phyloP scores from a whole-genome alignment of 2,888 invertebrate genomes.

The Scaptomyza reducta region DNA sequence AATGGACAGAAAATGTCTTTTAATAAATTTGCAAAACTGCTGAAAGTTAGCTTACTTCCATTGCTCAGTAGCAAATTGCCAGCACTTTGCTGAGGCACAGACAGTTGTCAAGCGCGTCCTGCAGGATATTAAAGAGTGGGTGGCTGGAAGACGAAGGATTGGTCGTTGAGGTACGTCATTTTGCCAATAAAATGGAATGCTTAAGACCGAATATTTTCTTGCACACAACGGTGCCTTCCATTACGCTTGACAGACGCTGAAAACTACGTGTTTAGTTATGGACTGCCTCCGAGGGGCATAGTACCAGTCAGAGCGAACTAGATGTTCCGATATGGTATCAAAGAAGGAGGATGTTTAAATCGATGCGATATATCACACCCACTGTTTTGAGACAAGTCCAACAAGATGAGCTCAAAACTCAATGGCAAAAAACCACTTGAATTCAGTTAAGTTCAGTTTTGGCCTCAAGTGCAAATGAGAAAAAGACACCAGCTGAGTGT shows the following conservation, averaged over 20 bases:
- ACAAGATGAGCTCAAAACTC: conserved; percentile 8
- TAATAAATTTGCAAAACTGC: conserved; percentile 22
- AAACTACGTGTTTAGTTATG: conserved; percentile 62
- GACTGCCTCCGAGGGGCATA: conserved; percentile 13
- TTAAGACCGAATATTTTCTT: conserved; percentile 28
- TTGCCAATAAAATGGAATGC: conserved; percentile 53
- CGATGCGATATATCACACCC: conserved; percentile 47
- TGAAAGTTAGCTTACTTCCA: conserved; percentile 32
- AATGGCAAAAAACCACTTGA: conserved; percentile 48
- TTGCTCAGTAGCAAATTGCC: conserved; percentile 14
- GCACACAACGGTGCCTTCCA: conserved; percentile 19
- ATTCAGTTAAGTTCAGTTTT: conserved; percentile 17
- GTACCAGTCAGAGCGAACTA: background rate
- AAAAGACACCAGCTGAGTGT: conserved; percentile 48
- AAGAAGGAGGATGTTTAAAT: conserved; percentile 28
- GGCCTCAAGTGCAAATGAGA: conserved; percentile 71
- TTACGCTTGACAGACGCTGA: conserved; percentile 63
- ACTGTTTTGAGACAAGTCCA: conserved; percentile 49
- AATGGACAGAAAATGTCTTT: conserved; percentile 19
- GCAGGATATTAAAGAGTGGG: background rate
- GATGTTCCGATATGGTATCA: conserved; percentile 2
- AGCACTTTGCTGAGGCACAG: conserved; percentile 29
- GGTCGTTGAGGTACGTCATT: conserved; percentile 34
- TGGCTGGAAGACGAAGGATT: background rate
- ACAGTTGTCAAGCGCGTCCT: conserved; percentile 38